Base-by-base conservation (phyloP, 2,888 invertebrate species). In the Apamea anceps region DNA sequence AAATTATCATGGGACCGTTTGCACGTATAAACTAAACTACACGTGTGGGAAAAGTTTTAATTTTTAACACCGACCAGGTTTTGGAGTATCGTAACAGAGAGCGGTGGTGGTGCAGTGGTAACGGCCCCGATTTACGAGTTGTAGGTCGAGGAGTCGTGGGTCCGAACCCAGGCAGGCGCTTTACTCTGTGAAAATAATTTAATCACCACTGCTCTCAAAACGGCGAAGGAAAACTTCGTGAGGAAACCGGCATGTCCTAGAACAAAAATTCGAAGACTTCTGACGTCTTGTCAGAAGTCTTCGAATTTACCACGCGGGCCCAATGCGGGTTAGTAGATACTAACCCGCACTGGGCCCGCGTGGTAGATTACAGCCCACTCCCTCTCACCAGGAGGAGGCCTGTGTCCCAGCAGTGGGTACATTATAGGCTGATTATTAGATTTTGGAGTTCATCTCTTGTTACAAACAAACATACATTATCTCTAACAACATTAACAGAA, bases 1-100 rank as follows among this genome's bases (percentile, higher is more conserved):
- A 71, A 70, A 79, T 79, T 84, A 71, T 57, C 84, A 66, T 42
- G 80, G 82, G 73, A 84, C 63, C 80, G 25, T 71, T 84, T 84
- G 60, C 51, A 62, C 25, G 25, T 62, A 18, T 70, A 37, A 84
- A 78, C 72, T 68, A 45, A 78, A 84, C 65, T 45, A 73, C 28
- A 0, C 42, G 4, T 54, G 45, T 54, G 65, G 84, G 37, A 60
- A 25, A 73, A 45, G 51, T 66, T 73, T 60, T 0, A 62, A 65
- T 60, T 81, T 54, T 75, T 48, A 72, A 81, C 62, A 68, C 70
- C 65, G 18, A 28, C 51, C 68, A 65, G 37, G 21, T 73, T 65
- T 37, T 15, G 21, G 2, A 21, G 2, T 45, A 37, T 32, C 32
- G 32, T 4, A 12, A n/a, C n/a, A n/a, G 12, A 60, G n/a, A 25